Conservation (phyloP, 2,797 vertebrate species). For the Darevskia nairensis region DNA sequence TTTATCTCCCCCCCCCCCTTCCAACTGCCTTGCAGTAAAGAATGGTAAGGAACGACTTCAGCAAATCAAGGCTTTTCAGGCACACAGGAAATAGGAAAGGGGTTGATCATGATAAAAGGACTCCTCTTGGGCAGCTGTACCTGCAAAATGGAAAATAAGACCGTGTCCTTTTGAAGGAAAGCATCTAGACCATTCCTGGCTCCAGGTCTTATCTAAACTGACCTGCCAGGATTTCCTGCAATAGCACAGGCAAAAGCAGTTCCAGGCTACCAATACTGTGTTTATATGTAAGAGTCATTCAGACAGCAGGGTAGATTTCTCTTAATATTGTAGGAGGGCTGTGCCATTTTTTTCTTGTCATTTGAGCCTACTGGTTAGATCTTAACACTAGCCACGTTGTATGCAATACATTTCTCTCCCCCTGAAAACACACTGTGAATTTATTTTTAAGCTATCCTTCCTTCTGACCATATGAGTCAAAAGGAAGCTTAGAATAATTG, state of each 20-base stretch:
- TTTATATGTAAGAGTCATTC: slow-evolving; percentile 1
- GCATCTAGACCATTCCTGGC: neutral
- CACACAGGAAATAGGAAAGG: neutral
- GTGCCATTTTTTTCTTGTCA: neutral
- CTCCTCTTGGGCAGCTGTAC: neutral
- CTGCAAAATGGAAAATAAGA: neutral
- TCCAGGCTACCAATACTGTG: neutral
- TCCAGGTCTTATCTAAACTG: slow-evolving; percentile 24
- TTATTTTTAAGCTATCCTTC: neutral
- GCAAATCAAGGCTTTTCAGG: neutral
- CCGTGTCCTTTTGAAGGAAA: neutral
- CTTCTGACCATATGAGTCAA: neutral
- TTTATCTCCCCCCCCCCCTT: neutral
- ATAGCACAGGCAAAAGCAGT: neutral
- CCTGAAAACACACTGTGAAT: neutral
- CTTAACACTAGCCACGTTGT: neutral
- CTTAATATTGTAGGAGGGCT: neutral
- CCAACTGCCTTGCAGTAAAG: neutral
- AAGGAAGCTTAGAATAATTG: no score
- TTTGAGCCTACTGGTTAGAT: neutral
- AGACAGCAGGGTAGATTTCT: neutral
- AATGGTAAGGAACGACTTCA: neutral
- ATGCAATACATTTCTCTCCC: no score
- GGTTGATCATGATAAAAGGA: neutral
- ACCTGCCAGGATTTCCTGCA: slow-evolving; percentile 22